Base-by-base conservation (phyloP, 2,113 vertebrate species). In the Cebidichthys violaceus region DNA sequence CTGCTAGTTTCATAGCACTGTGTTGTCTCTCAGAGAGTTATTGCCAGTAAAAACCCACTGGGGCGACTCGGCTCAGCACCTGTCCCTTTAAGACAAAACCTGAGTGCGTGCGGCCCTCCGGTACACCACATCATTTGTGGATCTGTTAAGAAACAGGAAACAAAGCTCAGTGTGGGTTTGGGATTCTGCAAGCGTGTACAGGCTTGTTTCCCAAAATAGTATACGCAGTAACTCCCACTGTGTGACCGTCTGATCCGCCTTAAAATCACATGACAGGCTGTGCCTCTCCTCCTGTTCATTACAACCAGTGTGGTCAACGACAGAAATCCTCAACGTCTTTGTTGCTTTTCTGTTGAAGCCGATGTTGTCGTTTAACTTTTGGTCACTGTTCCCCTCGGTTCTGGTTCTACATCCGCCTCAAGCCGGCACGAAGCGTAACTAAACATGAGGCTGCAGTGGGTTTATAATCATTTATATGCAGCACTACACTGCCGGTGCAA, bases 381-480 rank as follows among this genome's bases (percentile, higher is more conserved):
- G 3, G 17, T 29, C 27, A 55, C 50, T 33, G 55, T 18, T 75
- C 41, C 13, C 17, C 37, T 70, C 29, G 9, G 17, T 27, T 59
- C 2, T 18, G 55, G 9, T 35, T 69, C 24, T 52, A 17, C 50
- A 18, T 2, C 18, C 22, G 17, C 57, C 43, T 73, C 35, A 55
- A 61, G 9, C 55, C 1, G 64, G 37, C 60, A 41, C 69, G 67
- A 80, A 87, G 70, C 11, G 15, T 1, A 84, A 77, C 75, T 62
- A 79, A 71, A 61, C 68, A 18, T 18, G 50, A 72, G 80, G 74
- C 85, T 54, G 57, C 69, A 52, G 57, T 31, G 62, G 10, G 4
- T 62, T 81, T 31, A 24, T 10, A 24, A 18, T 37, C 0, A 83
- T 78, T 64, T 29, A 27, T 52, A 61, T 67, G 70, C 74, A 50